Evolutionary conservation across 92 coral and sea anemone species (phyloP), one percentile per base, ranked within the genome.

Genomic region (Siderastrea siderea): DNA sequence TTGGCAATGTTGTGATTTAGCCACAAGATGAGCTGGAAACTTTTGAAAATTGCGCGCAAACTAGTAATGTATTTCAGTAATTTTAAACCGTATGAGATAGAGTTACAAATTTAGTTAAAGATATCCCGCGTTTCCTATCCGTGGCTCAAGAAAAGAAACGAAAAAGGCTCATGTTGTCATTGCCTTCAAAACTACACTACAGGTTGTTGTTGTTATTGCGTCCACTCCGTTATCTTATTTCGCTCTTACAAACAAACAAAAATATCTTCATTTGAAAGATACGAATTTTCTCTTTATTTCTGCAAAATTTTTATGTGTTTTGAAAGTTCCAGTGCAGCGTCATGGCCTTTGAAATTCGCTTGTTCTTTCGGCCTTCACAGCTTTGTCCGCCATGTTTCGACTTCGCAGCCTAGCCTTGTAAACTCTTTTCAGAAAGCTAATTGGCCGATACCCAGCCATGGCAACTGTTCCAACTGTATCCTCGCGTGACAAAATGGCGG

Each of bases 331-430:
- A 75, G 11, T 15, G 67, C 43, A 55, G 78, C 47, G 61, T 73
- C 51, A 38, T 58, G 67, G 17, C 66, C 47, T 26, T 55, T 38
- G 9, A 52, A 52, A 5, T 52, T 8, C 6, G 57, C 57, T 8
- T 52, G 5, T 52, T 52, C 6, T 5, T 52, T 52, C 5, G 57
- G 57, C 38, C 38, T 26, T 26, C 38, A 26, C 38, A 26, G 38
- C 38, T 52, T 52, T 52, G 9, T 52, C 57, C 57, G 57, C 57
- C 1, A 52, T 52, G 57, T 52, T 52, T 5, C 5, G 57, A 75
- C 80, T 75, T 3, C 50, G 80, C 12, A 16, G 10, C 80, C 80
- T 75, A 50, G 50, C 80, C 80, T 54, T 38, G 65, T 75, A 75
- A 13, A 43, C 66, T 1, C 80, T 26, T 43, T 75, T 26, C 80